Evolutionary conservation across 2,888 invertebrate species (phyloP), one percentile per base, ranked within the genome.

Genomic region (Tachystola acroxantha): DNA sequence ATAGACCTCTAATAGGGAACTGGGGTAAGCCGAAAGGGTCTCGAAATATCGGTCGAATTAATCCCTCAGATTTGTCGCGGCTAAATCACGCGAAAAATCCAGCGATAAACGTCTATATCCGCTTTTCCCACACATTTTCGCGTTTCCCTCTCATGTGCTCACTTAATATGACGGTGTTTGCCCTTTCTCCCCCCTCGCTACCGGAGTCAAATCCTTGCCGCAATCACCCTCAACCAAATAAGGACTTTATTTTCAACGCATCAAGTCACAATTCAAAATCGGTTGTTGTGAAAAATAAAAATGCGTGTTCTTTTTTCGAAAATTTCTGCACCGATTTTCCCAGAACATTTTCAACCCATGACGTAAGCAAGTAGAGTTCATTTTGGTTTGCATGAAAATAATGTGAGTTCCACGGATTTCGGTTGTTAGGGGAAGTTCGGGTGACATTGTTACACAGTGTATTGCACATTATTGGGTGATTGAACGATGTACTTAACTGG

Each of bases 401-500:
- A 31, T 29, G 46, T 39, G 40, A 39, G 44, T 45, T 56, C 50
- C 39, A 43, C 40, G 44, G 45, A 53, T 66, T 66, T 64, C 12
- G 11, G 27, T 11, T 2, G 11, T 27, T 10, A 57, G 53, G 56
- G 73, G 66, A 73, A 64, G 65, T 64, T 66, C 43, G 62, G 80
- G 77, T 78, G 78, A 86, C 84, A 80, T 78, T 85, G 84, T 86
- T 73, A 82, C 69, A 80, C 82, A 80, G 64, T 82, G 81, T 85
- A 82, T 80, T 82, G 82, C 80, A 79, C 84, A 84, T 85, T 86
- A 86, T 85, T 85, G 80, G 77, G 80, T 85, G 84, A 86, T 86
- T 85, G 82, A 85, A 82, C 78, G 75, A 68, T 64, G 64, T 73
- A 75, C 80, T 82, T 76, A 75, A 66, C 65, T 66, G 65, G 11